Base-by-base conservation (phyloP, 2,797 vertebrate genomes). In the Saxicola maurus region DNA sequence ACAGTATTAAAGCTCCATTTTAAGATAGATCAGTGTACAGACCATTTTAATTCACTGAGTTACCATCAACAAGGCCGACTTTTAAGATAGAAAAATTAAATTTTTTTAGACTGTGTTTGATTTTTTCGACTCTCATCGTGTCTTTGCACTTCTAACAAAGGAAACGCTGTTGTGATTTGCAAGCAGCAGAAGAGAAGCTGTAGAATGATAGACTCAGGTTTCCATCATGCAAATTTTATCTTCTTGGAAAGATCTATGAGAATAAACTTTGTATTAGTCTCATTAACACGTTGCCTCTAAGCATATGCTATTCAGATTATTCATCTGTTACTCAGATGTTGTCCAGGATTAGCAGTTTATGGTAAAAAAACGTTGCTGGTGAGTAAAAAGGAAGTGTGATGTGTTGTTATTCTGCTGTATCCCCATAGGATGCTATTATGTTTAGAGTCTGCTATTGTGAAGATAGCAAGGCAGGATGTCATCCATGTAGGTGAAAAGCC, bases 361-460 rank as follows among this genome's bases (percentile, higher is more conserved):
- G 82, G 64, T 45, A 79, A 90, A 82, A 74, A 30, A n/a, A n/a
- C n/a, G 45, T 18, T 65, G 48, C 51, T 75, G 56, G 69, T 68
- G 75, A 83, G 79, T 88, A 80, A 86, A 87, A 74, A 91, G 93
- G 94, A 96, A 96, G 74, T 42, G 37, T 68, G 65, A 80, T 49
- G 71, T 60, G 90, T 67, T 94, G 60, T 81, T 90, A 57, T 92
- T 62, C 77, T 62, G 7, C 91, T 85, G 62, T 88, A 72, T 87
- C 81, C 87, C 76, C 4, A 0, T 55, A 85, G 83, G 81, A 91
- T 85, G 48, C 19, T 66, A 65, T 87, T 89, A 72, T 92, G 91
- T 95, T 96, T 95, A 79, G 91, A 94, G 80, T 77, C 85, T 95
- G 95, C 72, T 75, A 2, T 53, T 91, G 94, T 93, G 89, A 90